Evolutionary conservation across 1,140 invertebrate genomes (phyloP).

Genomic region (Polypedilum pembai): DNA sequence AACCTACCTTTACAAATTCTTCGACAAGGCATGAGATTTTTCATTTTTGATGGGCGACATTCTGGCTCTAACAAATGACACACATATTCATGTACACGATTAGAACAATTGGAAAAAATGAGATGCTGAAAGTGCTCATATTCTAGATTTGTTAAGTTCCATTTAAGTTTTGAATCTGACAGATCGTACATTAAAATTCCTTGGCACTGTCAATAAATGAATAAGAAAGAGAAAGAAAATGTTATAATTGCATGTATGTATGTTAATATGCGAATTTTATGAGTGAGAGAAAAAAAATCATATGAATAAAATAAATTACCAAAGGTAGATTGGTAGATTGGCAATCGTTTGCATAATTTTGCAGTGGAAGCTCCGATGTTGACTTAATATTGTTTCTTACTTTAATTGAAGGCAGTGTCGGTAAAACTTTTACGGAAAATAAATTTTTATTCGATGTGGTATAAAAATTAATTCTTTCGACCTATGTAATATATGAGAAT

Average conservation of each 20-base stretch:
- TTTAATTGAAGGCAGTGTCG: conserved; percentile 48
- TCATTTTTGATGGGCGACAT: conserved; percentile 51
- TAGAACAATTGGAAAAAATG: conserved; percentile 54
- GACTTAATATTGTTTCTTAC: conserved; percentile 42
- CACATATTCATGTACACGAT: conserved; percentile 51
- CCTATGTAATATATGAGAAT: background rate
- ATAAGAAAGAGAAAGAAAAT: conserved; percentile 4
- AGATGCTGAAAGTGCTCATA: conserved; percentile 43
- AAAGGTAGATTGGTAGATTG: conserved; percentile 40
- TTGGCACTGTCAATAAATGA: conserved; percentile 42
- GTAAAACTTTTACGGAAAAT: conserved; percentile 43
- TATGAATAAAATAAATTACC: conserved; percentile 6
- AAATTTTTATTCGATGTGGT: background rate
- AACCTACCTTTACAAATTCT: conserved; percentile 56
- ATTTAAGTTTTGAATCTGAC: conserved; percentile 42
- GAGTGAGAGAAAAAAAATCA: background rate
- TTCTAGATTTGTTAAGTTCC: conserved; percentile 34
- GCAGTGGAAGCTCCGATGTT: conserved; percentile 36
- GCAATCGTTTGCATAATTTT: conserved; percentile 38
- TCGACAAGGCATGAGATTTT: conserved; percentile 52
- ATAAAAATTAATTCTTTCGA: conserved; percentile 24
- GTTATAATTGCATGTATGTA: conserved; percentile 17
- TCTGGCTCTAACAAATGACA: conserved; percentile 57
- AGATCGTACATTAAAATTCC: conserved; percentile 57
- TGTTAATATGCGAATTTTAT: background rate